Conservation (phyloP, 2,888 invertebrate genomes). For the Pterobdella sp. region DNA sequence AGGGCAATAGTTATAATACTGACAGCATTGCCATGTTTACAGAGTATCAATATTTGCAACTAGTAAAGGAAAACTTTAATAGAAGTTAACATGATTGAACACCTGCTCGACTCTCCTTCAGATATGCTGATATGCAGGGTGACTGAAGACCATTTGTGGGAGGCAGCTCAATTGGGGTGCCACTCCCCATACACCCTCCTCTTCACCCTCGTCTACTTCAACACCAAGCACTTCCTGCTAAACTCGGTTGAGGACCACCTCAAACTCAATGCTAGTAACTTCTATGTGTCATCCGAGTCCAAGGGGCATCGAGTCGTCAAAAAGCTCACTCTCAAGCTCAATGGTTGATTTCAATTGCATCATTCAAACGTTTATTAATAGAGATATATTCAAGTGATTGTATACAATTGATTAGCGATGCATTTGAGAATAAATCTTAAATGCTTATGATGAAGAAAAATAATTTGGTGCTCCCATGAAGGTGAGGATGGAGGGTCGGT, state of each 20-base stretch:
- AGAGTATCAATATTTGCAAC: too few species aligned
- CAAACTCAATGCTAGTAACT: constrained; percentile 12
- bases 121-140: constrained; percentile 29
- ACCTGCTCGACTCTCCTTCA: neutral
- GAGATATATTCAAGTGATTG: too few species aligned
- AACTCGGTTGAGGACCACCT: constrained; percentile 26
- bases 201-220: constrained; percentile 29
- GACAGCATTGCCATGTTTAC: neutral
- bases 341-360: too few species aligned
- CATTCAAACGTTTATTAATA: too few species aligned
- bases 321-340: constrained; percentile 13
- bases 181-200: constrained; percentile 26
- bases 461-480: neutral
- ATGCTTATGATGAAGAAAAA: neutral
- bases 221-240: constrained; percentile 31
- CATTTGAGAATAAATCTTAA: too few species aligned
- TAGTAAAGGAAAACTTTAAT: too few species aligned
- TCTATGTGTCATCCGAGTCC: neutral
- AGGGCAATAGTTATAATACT: neutral
- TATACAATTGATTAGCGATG: too few species aligned
- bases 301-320: neutral
- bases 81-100: neutral
- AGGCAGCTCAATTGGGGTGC: constrained; percentile 26
- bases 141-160: constrained; percentile 31
- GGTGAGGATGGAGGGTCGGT: constrained; percentile 5